Conservation (phyloP, 1,140 invertebrate genomes). For the Elymnias hypermnestra region DNA sequence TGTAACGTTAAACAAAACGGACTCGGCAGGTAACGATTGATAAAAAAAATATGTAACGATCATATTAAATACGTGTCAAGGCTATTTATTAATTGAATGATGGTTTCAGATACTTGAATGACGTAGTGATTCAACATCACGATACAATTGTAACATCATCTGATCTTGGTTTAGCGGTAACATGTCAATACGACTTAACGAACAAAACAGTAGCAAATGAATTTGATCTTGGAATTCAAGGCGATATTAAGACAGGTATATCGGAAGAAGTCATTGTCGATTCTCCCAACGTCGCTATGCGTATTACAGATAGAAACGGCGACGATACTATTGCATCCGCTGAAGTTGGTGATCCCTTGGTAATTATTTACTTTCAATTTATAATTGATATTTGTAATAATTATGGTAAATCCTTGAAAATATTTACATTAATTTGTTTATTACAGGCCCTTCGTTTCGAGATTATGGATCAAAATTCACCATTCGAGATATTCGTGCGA, state of each 20-base stretch:
- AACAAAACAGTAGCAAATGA: conserved; percentile 96
- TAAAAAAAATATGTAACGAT: too few relatives aligned
- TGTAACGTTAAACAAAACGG: conserved; percentile 92
- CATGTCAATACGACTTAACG: conserved; percentile 94
- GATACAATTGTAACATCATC: conserved; percentile 96
- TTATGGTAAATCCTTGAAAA: too few relatives aligned
- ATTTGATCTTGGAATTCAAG: conserved; percentile 91
- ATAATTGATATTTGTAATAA: too few relatives aligned
- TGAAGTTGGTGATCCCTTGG: conserved; percentile 92
- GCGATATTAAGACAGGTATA: conserved; percentile 87
- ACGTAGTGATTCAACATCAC: conserved; percentile 95
- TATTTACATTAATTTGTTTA: too few relatives aligned
- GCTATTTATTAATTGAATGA: too few relatives aligned
- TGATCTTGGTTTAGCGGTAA: conserved; percentile 92
- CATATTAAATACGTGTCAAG: too few relatives aligned
- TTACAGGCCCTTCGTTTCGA: conserved; percentile 88
- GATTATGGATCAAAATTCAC: conserved; percentile 92
- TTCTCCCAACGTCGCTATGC: conserved; percentile 95
- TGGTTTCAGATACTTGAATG: conserved; percentile 85
- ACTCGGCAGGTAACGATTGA: conserved; percentile 78
- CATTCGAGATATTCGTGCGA: conserved; percentile 96
- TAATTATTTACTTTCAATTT: too few relatives aligned
- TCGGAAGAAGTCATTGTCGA: conserved; percentile 92
- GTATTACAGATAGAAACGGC: conserved; percentile 90
- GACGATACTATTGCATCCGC: conserved; percentile 87